Percentiles rank a stretch among this genome's conserved stretches.
Evolutionary conservation across 2,888 invertebrate species (phyloP).

Genomic region (Eudasyphora cyanicolor): DNA sequence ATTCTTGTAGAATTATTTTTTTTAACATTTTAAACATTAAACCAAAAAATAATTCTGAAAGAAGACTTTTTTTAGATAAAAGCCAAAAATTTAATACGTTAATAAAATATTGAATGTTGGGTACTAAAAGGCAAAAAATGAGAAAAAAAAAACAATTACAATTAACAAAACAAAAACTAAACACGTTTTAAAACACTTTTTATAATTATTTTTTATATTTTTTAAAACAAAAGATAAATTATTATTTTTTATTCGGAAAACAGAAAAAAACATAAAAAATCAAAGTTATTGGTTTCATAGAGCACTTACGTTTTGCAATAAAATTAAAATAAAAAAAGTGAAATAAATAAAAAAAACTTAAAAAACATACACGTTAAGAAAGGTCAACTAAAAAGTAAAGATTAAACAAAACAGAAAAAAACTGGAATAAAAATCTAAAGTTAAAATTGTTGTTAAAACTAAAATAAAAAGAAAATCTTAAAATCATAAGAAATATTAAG

Average conservation of each 20-base stretch:
- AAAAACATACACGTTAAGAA: slow-evolving; percentile 53
- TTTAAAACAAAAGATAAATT: slow-evolving; percentile 46
- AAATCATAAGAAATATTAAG: slow-evolving; percentile 37
- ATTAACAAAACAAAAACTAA: slow-evolving; percentile 48
- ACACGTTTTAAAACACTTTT: slow-evolving; percentile 59
- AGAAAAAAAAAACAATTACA: slow-evolving; percentile 45
- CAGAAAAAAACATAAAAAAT: slow-evolving; percentile 68
- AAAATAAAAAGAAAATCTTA: slow-evolving; percentile 55
- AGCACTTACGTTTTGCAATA: slow-evolving; percentile 79
- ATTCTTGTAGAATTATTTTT: slow-evolving; percentile 21
- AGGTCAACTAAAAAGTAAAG: slow-evolving; percentile 60
- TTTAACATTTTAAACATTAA: slow-evolving; percentile 18
- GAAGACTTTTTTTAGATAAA: slow-evolving; percentile 43
- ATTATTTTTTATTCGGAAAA: slow-evolving; percentile 48
- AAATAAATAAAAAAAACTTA: slow-evolving; percentile 40
- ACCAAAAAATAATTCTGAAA: background rate
- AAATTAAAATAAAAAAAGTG: slow-evolving; percentile 54
- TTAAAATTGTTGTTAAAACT: slow-evolving; percentile 71
- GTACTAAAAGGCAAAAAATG: slow-evolving; percentile 42
- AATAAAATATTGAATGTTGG: slow-evolving; percentile 63
- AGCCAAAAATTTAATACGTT: slow-evolving; percentile 58
- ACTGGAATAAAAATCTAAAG: slow-evolving; percentile 65
- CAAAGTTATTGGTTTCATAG: slow-evolving; percentile 80
- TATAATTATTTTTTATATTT: slow-evolving; percentile 58
- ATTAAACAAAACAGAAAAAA: slow-evolving; percentile 33